Conservation (phyloP, 2,888 invertebrate genomes). For the Eupithecia insigniata region DNA sequence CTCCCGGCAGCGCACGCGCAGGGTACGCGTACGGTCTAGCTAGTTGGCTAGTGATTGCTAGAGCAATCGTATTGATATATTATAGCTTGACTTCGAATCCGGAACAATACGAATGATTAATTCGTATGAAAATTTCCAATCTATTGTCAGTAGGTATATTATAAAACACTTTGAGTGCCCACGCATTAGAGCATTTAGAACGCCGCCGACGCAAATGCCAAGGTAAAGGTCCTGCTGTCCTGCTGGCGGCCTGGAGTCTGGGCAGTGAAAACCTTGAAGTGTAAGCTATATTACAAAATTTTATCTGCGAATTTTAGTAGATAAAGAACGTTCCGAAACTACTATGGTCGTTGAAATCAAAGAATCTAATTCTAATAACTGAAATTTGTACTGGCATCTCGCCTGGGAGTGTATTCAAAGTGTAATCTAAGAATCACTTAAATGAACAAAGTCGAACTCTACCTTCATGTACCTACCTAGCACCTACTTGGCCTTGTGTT, state of each 20-base stretch:
- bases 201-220: no score
- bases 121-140: not conserved
- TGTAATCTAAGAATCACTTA: no score
- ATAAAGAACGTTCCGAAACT: not conserved
- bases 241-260: not conserved
- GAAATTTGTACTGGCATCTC: no score
- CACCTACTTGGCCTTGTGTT: no score
- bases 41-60: constrained; percentile 20
- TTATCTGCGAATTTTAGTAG: not conserved
- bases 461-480: no score
- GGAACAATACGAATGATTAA: not conserved
- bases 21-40: constrained; percentile 64
- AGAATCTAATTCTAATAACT: no score
- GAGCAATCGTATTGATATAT: constrained; percentile 12
- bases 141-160: not conserved
- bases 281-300: not conserved
- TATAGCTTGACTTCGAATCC: not conserved
- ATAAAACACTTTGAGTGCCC: not conserved
- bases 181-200: no score
- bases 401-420: no score
- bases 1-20: constrained; percentile 60
- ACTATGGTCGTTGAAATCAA: not conserved
- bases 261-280: not conserved
- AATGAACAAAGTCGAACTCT: no score
- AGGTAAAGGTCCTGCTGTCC: not conserved